Percentiles rank a stretch among this genome's conserved stretches.
These are phyloP conservation scores for Passer montanus DNA, from an alignment of 2,113 vertebrate genomes.

Conservation along the genomic window DNA sequence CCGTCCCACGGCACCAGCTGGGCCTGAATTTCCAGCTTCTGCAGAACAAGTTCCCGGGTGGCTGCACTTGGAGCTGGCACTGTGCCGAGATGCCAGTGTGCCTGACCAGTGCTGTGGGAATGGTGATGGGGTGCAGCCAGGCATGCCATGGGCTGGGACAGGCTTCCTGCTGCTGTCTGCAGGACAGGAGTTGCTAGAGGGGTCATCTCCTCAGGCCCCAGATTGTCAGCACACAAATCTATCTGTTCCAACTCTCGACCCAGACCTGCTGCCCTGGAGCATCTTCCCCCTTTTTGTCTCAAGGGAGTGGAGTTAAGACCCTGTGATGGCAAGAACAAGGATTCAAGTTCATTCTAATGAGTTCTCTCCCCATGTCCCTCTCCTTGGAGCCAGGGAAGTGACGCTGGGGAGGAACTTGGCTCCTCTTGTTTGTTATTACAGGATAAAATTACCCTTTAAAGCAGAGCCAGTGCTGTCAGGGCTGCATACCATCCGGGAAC, in stretches of 20 bases:
- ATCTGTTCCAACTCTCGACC: background rate
- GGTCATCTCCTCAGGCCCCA: fast-evolving
- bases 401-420: slow-evolving; percentile 44
- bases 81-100: fast-evolving
- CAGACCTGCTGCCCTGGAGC: background rate
- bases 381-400: slow-evolving; percentile 17
- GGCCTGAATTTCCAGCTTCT: slow-evolving; percentile 20
- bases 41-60: background rate
- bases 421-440: slow-evolving; percentile 50
- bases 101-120: fast-evolving
- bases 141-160: background rate
- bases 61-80: background rate
- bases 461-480: slow-evolving; percentile 45
- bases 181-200: background rate
- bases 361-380: background rate
- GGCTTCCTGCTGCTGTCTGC: background rate
- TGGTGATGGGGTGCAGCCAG: fast-evolving
- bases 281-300: background rate
- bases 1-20: fast-evolving
- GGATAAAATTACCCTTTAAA: slow-evolving; percentile 61
- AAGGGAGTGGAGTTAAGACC: background rate
- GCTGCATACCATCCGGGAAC: slow-evolving; percentile 28
- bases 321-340: background rate
- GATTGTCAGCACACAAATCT: background rate
- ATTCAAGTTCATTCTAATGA: background rate